Percentiles rank a stretch among this genome's conserved stretches.
These are phyloP conservation scores for Drosophila atroscutellata DNA, from an alignment of 2,888 invertebrate species.

Conservation along the genomic window DNA sequence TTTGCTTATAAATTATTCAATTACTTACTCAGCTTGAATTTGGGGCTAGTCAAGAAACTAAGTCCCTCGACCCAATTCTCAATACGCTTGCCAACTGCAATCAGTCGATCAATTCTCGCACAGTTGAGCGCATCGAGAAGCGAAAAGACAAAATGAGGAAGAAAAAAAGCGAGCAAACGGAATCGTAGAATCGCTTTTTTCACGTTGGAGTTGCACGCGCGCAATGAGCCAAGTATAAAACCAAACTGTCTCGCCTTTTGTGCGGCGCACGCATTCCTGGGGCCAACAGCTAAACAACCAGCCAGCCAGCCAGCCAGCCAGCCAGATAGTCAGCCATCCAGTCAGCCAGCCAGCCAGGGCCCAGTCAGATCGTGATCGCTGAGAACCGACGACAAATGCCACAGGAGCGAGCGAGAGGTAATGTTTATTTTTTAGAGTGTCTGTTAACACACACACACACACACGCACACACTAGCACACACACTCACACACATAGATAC, in stretches of 20 bases:
- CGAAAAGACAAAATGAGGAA: constrained; percentile 5
- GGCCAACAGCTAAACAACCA: constrained; percentile 51
- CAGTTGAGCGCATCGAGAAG: constrained; percentile 15
- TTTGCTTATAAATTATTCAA: not conserved
- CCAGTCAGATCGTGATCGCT: constrained; percentile 47
- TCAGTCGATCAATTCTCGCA: constrained; percentile 10
- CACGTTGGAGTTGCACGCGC: constrained; percentile 74
- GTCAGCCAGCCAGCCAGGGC: constrained; percentile 63
- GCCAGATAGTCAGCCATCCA: constrained; percentile 25
- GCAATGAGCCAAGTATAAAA: constrained; percentile 76
- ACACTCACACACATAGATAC: not conserved
- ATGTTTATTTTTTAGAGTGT: constrained; percentile 33
- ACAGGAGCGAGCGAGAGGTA: constrained; percentile 61
- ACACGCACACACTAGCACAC: not conserved
- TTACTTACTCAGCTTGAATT: constrained; percentile 14
- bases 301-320: constrained; percentile 18
- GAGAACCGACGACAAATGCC: constrained; percentile 21
- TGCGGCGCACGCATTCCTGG: constrained; percentile 66
- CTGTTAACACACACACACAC: constrained; percentile 22
- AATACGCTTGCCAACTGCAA: constrained; percentile 30
- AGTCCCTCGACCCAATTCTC: constrained; percentile 15
- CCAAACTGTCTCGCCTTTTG: constrained; percentile 77
- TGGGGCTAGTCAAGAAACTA: not conserved
- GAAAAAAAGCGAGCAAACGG: not conserved
- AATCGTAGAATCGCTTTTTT: constrained; percentile 26